Evolutionary conservation across 2,113 vertebrate species (phyloP), one percentile per base, ranked within the genome.

Genomic region (Lasiurus borealis): DNA sequence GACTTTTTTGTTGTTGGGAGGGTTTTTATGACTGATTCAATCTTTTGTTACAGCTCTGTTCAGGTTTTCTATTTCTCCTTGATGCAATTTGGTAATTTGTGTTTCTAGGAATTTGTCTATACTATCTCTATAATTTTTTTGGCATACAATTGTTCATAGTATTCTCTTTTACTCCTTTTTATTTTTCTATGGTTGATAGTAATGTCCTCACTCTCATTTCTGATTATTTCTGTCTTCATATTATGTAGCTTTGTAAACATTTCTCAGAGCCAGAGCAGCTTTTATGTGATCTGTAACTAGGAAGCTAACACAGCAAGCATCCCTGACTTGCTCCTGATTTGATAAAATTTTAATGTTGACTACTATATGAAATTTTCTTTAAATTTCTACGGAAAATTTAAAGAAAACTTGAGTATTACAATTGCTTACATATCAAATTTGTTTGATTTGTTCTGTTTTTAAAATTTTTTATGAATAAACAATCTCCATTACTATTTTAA

Each of bases 121-220:
- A 59, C 57, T 25, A 59, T 3, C 57, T 25, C 25, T 25, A 8
- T 59, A 59, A 59, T 59, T 25, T 59, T 25, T 25, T 25, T 25
- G 57, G 23, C 23, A 59, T 59, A 59, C 57, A 59, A 59, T 59
- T 59, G 57, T 59, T 25, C 57, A 59, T 25, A 25, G 57, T 59
- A 25, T 25, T 62, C 59, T 62, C 59, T 62, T 62, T 62, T 62
- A 62, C 11, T 62, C 59, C 25, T 62, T 93, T 81, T 72, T 18
- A 64, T 85, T 86, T 91, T 50, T 71, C 19, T 80, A 62, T 85
- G 21, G 11, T 85, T 25, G 19, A 29, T 72, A 94, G 27, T 52
- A 78, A 62, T 90, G 87, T 62, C 29, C 52, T 13, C 27, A 86
- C 34, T 91, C 90, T 94, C n/a, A 34, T n/a, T 94, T 91, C 44